These are phyloP conservation scores for Aldrovandia affinis DNA, from an alignment of 2,797 vertebrate genomes.

Conservation along the genomic window DNA sequence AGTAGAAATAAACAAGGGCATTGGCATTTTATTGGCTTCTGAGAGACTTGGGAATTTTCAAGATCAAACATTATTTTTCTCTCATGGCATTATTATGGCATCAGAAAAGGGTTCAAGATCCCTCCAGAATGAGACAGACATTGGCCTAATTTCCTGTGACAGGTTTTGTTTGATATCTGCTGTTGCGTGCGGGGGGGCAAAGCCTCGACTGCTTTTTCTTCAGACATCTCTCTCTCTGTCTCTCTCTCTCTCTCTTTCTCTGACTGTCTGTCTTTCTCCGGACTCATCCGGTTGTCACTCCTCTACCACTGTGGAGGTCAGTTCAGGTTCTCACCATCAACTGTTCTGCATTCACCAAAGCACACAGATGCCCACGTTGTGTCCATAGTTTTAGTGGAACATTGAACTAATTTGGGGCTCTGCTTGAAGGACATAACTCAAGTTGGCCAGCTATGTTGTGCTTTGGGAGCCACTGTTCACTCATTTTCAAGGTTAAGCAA, in stretches of 20 bases:
- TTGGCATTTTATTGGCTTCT: constrained; percentile 49
- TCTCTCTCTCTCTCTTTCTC: background rate
- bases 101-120: constrained; percentile 29
- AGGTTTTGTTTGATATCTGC: constrained; percentile 14
- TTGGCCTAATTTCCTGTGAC: constrained; percentile 7
- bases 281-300: background rate
- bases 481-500: too few relatives aligned
- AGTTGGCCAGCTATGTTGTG: too few relatives aligned
- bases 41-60: constrained; percentile 33
- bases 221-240: background rate
- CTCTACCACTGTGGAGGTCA: background rate
- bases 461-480: too few relatives aligned
- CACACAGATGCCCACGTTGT: too few relatives aligned
- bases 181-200: background rate
- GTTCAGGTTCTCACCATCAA: too few relatives aligned
- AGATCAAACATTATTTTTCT: constrained; percentile 12
- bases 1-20: constrained; percentile 44
- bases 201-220: background rate
- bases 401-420: too few relatives aligned
- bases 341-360: too few relatives aligned
- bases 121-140: constrained; percentile 18
- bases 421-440: too few relatives aligned
- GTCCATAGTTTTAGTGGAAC: too few relatives aligned
- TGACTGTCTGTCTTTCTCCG: background rate
- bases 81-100: constrained; percentile 23